These are phyloP conservation scores for Rhyacophila evoluta DNA, from an alignment of 2,888 invertebrate genomes.

Conservation along the genomic window DNA sequence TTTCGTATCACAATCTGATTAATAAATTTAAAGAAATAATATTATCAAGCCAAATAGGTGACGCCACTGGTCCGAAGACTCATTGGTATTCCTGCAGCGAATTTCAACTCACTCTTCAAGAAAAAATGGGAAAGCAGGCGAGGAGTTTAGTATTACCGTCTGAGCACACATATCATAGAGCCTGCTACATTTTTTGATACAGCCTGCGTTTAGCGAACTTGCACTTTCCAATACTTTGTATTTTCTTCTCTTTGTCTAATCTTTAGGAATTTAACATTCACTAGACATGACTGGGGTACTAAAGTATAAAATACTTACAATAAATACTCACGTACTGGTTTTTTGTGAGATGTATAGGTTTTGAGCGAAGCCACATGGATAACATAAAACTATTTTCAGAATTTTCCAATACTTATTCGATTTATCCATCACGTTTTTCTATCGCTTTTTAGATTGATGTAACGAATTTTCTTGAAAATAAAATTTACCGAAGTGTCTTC, in stretches of 20 bases:
- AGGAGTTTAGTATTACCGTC: slow-evolving; percentile 15
- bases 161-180: slow-evolving; percentile 5
- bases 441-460: too few species aligned
- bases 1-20: too few species aligned
- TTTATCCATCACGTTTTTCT: too few species aligned
- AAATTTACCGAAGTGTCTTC: too few species aligned
- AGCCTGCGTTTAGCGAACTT: not conserved
- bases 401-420: too few species aligned
- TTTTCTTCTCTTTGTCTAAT: not conserved
- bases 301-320: not conserved
- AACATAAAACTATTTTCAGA: too few species aligned
- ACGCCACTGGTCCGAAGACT: not conserved
- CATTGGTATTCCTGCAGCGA: not conserved
- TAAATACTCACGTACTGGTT: not conserved
- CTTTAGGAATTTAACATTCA: not conserved
- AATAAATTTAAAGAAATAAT: too few species aligned
- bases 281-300: not conserved
- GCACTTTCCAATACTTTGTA: not conserved
- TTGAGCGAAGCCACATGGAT: too few species aligned
- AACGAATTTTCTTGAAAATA: too few species aligned
- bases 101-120: not conserved
- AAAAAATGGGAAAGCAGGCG: not conserved
- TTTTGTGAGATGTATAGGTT: too few species aligned
- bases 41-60: too few species aligned
- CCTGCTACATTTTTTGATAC: not conserved